Conservation (phyloP, 2,797 vertebrate species). For the Brotula barbata region DNA sequence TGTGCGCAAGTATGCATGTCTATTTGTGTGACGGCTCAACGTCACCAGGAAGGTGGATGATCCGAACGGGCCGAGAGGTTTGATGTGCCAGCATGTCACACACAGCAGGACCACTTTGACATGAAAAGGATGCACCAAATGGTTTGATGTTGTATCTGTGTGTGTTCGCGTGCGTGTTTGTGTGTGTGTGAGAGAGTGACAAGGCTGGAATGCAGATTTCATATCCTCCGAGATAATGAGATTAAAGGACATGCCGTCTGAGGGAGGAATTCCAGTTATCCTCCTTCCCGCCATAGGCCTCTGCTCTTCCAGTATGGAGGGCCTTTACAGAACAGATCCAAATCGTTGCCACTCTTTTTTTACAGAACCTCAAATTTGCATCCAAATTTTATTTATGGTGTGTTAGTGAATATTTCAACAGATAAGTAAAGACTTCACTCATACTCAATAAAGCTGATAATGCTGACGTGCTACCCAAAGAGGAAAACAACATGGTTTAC, state of each 20-base stretch:
- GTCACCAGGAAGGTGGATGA: slow-evolving; percentile 17
- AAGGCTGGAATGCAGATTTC: slow-evolving; percentile 76
- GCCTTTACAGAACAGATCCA: slow-evolving; percentile 17
- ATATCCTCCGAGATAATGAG: slow-evolving; percentile 78
- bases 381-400: no score
- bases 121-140: slow-evolving; percentile 39
- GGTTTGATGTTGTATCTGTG: slow-evolving; percentile 1
- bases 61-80: slow-evolving; percentile 5
- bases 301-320: slow-evolving; percentile 6
- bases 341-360: neutral
- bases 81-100: slow-evolving; percentile 40
- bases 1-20: neutral
- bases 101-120: slow-evolving; percentile 27
- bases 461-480: no score
- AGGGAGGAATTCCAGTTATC: slow-evolving; percentile 74
- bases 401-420: no score
- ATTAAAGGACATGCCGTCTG: slow-evolving; percentile 71
- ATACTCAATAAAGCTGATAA: no score
- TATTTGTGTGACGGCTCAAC: neutral
- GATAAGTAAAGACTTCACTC: no score
- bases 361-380: neutral
- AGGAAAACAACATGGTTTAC: no score
- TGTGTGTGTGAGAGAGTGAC: slow-evolving; percentile 26
- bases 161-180: neutral
- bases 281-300: slow-evolving; percentile 51